phyloP scores from a whole-genome alignment of 2,797 vertebrate species.

The Sphenopsis melanotis region DNA sequence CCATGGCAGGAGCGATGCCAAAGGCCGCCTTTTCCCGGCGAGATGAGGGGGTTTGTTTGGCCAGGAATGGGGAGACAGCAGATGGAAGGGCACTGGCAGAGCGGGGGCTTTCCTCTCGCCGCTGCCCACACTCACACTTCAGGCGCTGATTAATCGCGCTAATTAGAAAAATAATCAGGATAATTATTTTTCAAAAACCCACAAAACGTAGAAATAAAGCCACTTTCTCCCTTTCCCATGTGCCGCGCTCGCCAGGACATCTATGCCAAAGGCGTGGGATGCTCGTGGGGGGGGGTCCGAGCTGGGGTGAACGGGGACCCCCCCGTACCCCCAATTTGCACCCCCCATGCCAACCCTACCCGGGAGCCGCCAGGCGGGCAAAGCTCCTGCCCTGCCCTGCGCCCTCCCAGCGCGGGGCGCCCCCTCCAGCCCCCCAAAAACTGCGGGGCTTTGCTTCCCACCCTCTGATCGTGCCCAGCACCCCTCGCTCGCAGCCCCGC shows the following conservation, averaged over 20 bases:
- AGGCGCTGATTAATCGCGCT: not conserved
- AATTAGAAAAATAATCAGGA: not conserved
- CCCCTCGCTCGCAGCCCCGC: not conserved
- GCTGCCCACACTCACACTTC: not conserved
- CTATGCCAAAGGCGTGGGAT: not conserved
- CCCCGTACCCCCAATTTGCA: rapidly evolving
- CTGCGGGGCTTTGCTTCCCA: not conserved
- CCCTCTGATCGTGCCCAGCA: not conserved
- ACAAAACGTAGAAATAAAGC: not conserved
- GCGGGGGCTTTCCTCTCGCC: not conserved
- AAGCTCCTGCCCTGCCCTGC: not conserved
- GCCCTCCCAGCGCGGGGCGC: not conserved
- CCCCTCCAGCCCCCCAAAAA: not conserved
- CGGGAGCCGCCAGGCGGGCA: not conserved
- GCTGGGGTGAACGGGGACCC: not conserved
- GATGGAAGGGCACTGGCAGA: not conserved
- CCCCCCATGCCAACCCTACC: not conserved
- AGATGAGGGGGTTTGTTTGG: not conserved
- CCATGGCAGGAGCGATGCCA: not conserved
- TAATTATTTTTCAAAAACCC: not conserved
- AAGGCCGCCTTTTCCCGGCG: not conserved
- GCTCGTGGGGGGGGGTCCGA: rapidly evolving
- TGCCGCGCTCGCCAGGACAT: not conserved
- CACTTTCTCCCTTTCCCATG: not conserved
- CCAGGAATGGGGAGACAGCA: not conserved